Percentiles rank a stretch among this genome's conserved stretches.
These are phyloP conservation scores for Lepidocyrtoides sp. DNA, from an alignment of 2,888 invertebrate species.

Conservation along the genomic window DNA sequence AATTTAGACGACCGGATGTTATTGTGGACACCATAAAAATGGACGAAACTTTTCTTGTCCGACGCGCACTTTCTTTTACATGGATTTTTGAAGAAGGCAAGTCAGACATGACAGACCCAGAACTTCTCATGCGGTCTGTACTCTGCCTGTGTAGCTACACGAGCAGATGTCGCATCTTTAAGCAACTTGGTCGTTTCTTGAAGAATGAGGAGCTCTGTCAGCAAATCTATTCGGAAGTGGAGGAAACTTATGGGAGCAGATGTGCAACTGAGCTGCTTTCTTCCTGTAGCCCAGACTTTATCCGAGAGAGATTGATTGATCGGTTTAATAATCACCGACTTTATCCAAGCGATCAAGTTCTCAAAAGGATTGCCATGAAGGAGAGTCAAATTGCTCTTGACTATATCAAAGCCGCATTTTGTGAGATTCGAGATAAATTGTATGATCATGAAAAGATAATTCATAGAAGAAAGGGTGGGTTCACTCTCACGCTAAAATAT, in stretches of 20 bases:
- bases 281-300: slow-evolving; percentile 68
- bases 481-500: slow-evolving; percentile 51
- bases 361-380: slow-evolving; percentile 71
- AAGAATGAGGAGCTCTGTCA: slow-evolving; percentile 69
- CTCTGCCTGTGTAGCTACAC: slow-evolving; percentile 65
- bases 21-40: slow-evolving; percentile 73
- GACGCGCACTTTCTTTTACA: slow-evolving; percentile 60
- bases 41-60: slow-evolving; percentile 70
- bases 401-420: slow-evolving; percentile 60
- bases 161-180: slow-evolving; percentile 63
- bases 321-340: slow-evolving; percentile 70
- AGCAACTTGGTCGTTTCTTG: slow-evolving; percentile 50
- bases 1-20: slow-evolving; percentile 49
- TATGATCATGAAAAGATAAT: slow-evolving; percentile 58
- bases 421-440: slow-evolving; percentile 66
- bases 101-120: slow-evolving; percentile 70
- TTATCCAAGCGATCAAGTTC: slow-evolving; percentile 70
- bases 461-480: slow-evolving; percentile 39
- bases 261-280: slow-evolving; percentile 68
- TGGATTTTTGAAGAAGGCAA: slow-evolving; percentile 72
- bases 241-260: slow-evolving; percentile 65
- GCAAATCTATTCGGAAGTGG: slow-evolving; percentile 67
- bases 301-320: slow-evolving; percentile 68
- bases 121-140: slow-evolving; percentile 65
- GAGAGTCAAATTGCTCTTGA: slow-evolving; percentile 73